Conservation (phyloP, 2,113 vertebrate genomes). For the Scomber colias region DNA sequence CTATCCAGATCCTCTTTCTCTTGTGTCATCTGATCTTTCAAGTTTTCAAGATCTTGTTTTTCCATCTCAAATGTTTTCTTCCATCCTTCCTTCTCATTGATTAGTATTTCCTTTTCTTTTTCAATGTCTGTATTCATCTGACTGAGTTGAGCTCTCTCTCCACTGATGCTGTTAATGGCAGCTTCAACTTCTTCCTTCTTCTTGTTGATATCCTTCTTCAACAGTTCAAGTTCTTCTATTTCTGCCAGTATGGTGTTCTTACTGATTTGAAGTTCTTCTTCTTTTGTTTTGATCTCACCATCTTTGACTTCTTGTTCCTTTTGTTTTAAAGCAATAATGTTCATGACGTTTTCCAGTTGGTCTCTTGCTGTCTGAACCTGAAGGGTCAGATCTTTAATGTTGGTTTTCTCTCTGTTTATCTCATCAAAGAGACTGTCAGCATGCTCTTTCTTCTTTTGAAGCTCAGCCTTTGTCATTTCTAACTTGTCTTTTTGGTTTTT, state of each 20-base stretch:
- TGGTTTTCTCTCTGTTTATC: conserved; percentile 6
- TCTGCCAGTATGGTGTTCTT: not conserved
- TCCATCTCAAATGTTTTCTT: too few relatives aligned
- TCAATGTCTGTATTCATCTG: not conserved
- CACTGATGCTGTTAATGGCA: not conserved
- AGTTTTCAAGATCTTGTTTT: too few relatives aligned
- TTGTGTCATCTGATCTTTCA: not conserved
- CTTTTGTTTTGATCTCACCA: not conserved
- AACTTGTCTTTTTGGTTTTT: not conserved
- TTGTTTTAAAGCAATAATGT: too few relatives aligned
- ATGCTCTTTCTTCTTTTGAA: not conserved
- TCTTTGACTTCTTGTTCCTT: too few relatives aligned
- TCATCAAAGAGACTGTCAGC: not conserved
- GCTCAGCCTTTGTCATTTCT: not conserved
- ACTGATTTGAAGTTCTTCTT: not conserved
- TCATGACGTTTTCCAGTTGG: too few relatives aligned
- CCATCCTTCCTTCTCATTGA: too few relatives aligned
- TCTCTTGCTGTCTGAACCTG: too few relatives aligned
- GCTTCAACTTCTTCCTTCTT: not conserved
- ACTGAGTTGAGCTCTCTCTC: too few relatives aligned
- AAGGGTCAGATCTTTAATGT: too few relatives aligned
- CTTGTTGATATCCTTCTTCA: too few relatives aligned
- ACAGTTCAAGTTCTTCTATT: too few relatives aligned
- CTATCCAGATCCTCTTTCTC: not conserved
- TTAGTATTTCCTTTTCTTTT: too few relatives aligned